A percentile compares a stretch with the other conserved stretches of the same genome.
phyloP scores from a whole-genome alignment of 2,113 vertebrate species.

The Boulengeromyrus knoepffleri region DNA sequence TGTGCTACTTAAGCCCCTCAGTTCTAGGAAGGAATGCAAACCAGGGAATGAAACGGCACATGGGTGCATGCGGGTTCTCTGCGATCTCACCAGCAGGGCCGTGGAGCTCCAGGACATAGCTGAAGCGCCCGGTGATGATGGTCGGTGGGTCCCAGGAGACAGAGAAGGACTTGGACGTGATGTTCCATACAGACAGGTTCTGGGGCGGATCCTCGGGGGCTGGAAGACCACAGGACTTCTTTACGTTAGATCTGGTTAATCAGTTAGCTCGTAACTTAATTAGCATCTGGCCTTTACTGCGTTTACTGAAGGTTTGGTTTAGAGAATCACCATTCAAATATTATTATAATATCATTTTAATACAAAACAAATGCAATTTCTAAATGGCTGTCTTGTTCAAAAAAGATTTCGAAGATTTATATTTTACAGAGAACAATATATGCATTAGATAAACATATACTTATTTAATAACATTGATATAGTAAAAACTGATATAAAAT shows the following conservation, averaged over 20 bases:
- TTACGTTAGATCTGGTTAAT: neutral
- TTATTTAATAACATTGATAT: neutral
- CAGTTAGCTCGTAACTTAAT: neutral
- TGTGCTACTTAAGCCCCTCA: neutral
- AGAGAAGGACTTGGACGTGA: constrained; percentile 74
- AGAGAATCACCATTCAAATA: neutral
- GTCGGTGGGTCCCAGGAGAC: constrained; percentile 78
- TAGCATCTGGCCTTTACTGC: neutral
- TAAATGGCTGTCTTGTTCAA: neutral
- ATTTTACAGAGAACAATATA: neutral
- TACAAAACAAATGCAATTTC: neutral
- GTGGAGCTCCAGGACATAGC: constrained; percentile 75
- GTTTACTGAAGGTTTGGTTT: neutral
- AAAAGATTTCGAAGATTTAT: neutral
- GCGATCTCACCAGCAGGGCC: constrained; percentile 67
- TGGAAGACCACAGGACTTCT: constrained; percentile 44
- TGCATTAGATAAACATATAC: neutral
- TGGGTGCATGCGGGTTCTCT: neutral
- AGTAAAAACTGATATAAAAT: neutral
- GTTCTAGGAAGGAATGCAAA: neutral
- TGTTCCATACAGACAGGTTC: constrained; percentile 64
- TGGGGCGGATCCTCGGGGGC: constrained; percentile 88
- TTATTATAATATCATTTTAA: neutral
- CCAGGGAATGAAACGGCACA: neutral
- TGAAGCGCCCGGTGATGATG: constrained; percentile 79